phyloP scores from a whole-genome alignment of 2,797 vertebrate genomes.

The Eurystomus glaucurus region DNA sequence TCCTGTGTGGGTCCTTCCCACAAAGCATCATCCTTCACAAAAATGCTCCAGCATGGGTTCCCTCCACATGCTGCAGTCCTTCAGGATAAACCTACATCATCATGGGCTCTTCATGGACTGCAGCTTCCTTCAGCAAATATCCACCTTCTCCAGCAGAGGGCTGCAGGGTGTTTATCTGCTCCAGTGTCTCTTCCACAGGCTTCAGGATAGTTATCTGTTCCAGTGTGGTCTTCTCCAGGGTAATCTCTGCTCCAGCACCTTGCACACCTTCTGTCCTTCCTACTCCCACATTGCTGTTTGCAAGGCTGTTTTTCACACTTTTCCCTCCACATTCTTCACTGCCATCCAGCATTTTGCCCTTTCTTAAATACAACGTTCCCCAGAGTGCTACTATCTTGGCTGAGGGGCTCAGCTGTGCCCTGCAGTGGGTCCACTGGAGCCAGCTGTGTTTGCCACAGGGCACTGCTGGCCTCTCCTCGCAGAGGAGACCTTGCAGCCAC shows the following conservation, averaged over 20 bases:
- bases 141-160: rapidly evolving
- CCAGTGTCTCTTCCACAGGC: neutral
- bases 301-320: neutral
- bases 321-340: neutral
- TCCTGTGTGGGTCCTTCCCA: neutral
- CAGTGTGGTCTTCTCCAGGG: neutral
- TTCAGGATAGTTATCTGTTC: neutral
- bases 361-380: neutral
- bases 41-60: neutral
- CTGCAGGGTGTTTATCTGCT: neutral
- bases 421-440: neutral
- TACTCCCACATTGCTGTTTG: neutral
- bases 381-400: neutral
- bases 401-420: neutral
- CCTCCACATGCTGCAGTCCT: neutral
- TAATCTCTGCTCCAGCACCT: neutral
- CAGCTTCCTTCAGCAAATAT: neutral
- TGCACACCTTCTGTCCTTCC: neutral
- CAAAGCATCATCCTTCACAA: neutral
- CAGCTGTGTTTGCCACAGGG: neutral
- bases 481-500: neutral
- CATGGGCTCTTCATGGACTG: neutral
- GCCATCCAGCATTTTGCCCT: neutral
- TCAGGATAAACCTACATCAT: neutral
- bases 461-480: neutral